phyloP scores from a whole-genome alignment of 1,140 invertebrate genomes.

The Pseudomyrmex concolor region DNA sequence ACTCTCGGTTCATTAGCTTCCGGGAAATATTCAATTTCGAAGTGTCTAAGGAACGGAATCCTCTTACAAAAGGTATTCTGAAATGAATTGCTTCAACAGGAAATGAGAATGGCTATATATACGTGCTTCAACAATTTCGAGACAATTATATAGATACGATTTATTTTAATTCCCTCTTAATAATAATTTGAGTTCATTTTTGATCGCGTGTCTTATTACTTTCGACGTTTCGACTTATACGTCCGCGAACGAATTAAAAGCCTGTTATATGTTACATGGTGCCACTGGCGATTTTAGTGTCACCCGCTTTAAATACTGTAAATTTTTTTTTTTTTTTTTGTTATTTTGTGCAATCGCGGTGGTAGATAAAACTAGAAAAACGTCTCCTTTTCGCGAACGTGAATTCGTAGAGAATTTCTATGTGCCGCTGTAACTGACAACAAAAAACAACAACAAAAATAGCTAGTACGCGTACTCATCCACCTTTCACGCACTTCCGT shows the following conservation, averaged over 20 bases:
- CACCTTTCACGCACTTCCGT: constrained; percentile 21
- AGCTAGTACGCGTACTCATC: no score
- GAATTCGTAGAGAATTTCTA: constrained; percentile 2
- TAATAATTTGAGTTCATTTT: constrained; percentile 29
- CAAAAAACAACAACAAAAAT: constrained; percentile 34
- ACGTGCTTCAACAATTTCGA: background rate
- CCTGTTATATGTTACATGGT: no score
- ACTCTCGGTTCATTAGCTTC: constrained; percentile 31
- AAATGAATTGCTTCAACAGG: background rate
- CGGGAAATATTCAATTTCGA: constrained; percentile 52
- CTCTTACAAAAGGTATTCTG: constrained; percentile 20
- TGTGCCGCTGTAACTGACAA: constrained; percentile 15
- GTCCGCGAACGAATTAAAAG: background rate
- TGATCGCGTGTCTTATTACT: background rate
- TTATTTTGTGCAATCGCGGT: constrained; percentile 10
- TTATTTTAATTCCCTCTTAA: constrained; percentile 38
- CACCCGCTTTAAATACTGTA: background rate
- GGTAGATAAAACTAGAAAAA: background rate
- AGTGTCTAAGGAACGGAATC: constrained; percentile 27
- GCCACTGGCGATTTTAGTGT: constrained; percentile 4
- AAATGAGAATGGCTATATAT: no score
- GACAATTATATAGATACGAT: constrained; percentile 4
- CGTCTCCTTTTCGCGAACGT: background rate
- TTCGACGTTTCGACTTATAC: background rate
- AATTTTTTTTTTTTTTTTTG: no score